phyloP scores from a whole-genome alignment of 2,113 vertebrate species.

The Xiphophorus couchianus region DNA sequence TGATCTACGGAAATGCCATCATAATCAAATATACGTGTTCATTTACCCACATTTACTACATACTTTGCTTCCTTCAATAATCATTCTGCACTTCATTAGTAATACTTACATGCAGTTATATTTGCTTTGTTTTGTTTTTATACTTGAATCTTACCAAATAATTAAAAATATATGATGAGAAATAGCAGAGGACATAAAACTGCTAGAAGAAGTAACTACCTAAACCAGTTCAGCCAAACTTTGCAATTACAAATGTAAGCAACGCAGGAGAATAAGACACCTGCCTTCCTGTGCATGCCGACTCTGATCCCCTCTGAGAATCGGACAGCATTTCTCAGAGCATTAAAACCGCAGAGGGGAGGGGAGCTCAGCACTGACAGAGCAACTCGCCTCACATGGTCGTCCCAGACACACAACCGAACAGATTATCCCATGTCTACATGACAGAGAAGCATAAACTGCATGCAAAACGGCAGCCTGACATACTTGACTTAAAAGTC shows the following conservation, averaged over 20 bases:
- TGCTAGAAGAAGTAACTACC: background rate
- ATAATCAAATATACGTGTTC: too few species aligned
- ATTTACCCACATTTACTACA: too few species aligned
- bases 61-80: too few species aligned
- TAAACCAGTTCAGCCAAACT: constrained; percentile 12
- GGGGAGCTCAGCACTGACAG: constrained; percentile 49
- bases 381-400: constrained; percentile 58
- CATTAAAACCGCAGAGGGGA: constrained; percentile 67
- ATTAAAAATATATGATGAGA: background rate
- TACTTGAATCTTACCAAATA: too few species aligned
- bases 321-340: constrained; percentile 62
- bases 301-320: constrained; percentile 78
- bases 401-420: constrained; percentile 55
- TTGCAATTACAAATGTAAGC: constrained; percentile 1
- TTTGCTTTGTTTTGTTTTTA: too few species aligned
- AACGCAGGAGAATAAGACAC: constrained; percentile 39
- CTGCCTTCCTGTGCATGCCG: constrained; percentile 70
- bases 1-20: too few species aligned
- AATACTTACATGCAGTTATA: too few species aligned
- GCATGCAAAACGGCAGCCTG: constrained; percentile 24
- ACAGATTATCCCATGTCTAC: constrained; percentile 49
- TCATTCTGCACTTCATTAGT: too few species aligned
- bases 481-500: background rate
- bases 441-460: constrained; percentile 56
- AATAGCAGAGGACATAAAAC: background rate